These are phyloP conservation scores for Porphyrio hochstetteri DNA, from an alignment of 2,113 vertebrate genomes.

Conservation along the genomic window DNA sequence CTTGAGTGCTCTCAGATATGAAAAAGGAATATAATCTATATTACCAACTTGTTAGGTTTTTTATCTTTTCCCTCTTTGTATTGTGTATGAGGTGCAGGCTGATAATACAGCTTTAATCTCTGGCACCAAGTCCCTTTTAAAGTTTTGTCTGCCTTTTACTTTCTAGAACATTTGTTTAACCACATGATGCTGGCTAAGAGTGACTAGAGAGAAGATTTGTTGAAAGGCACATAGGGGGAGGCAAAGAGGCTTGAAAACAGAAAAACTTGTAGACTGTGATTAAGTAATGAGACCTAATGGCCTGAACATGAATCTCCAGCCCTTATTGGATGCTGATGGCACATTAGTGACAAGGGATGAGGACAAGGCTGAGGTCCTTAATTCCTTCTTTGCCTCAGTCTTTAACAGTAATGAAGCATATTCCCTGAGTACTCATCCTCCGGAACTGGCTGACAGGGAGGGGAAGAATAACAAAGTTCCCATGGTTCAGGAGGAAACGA, in stretches of 20 bases:
- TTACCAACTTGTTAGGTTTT: not conserved
- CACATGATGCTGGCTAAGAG: slow-evolving; percentile 42
- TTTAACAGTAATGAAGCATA: no score
- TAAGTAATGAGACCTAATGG: not conserved
- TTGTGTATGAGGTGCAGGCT: not conserved
- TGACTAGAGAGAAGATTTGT: not conserved
- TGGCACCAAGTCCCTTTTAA: not conserved
- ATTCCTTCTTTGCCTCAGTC: no score
- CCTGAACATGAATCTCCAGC: not conserved
- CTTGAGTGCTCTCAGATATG: not conserved
- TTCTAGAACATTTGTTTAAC: slow-evolving; percentile 48
- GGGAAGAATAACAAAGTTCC: no score
- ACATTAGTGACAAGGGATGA: no score
- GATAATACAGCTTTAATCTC: slow-evolving; percentile 24
- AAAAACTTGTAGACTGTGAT: not conserved
- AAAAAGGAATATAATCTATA: not conserved
- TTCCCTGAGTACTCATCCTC: no score
- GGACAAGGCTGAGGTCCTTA: no score
- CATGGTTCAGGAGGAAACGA: no score
- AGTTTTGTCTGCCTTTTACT: slow-evolving; percentile 54
- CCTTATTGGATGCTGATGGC: no score
- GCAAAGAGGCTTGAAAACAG: not conserved
- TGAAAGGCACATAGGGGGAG: not conserved
- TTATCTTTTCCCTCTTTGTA: not conserved
- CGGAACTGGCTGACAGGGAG: no score